Evolutionary conservation across 2,888 invertebrate species (phyloP).

Genomic region (Shargacucullia verbasci): DNA sequence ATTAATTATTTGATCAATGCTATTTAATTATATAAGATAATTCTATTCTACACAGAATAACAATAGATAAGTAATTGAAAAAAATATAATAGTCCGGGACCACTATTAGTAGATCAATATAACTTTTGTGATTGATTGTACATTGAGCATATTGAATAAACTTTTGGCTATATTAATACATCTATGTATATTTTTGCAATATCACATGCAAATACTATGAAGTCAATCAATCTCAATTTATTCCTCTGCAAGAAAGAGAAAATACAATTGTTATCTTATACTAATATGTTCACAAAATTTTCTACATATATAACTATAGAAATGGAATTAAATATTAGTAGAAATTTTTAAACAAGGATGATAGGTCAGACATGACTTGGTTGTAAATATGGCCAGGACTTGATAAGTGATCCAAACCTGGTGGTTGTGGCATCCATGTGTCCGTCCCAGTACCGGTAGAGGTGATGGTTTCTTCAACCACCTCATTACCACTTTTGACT

Average conservation of each 20-base stretch:
- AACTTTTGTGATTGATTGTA: conserved; percentile 12
- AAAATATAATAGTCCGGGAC: conserved; percentile 6
- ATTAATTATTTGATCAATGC: conserved; percentile 35
- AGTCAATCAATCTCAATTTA: conserved; percentile 45
- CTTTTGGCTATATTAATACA: conserved; percentile 22
- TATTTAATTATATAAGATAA: conserved; percentile 23
- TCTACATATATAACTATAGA: conserved; percentile 35
- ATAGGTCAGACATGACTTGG: conserved; percentile 70
- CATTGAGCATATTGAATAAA: conserved; percentile 26
- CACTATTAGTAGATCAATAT: conserved; percentile 9
- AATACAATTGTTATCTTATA: conserved; percentile 43
- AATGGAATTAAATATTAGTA: conserved; percentile 61
- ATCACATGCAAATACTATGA: conserved; percentile 38
- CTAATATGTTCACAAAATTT: conserved; percentile 37
- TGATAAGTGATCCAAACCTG: conserved; percentile 68
- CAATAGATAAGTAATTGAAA: conserved; percentile 12
- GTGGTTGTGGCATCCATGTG: conserved; percentile 50
- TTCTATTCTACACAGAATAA: conserved; percentile 33
- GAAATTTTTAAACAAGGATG: conserved; percentile 77
- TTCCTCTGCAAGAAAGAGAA: conserved; percentile 45
- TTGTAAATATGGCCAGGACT: conserved; percentile 66
- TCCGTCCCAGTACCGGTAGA: conserved; percentile 60
- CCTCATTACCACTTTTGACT: conserved; percentile 80
- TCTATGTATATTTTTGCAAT: conserved; percentile 28
- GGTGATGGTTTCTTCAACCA: conserved; percentile 78